Evolutionary conservation across 1,140 invertebrate genomes (phyloP).

Genomic region (Lordiphosa collinella): DNA sequence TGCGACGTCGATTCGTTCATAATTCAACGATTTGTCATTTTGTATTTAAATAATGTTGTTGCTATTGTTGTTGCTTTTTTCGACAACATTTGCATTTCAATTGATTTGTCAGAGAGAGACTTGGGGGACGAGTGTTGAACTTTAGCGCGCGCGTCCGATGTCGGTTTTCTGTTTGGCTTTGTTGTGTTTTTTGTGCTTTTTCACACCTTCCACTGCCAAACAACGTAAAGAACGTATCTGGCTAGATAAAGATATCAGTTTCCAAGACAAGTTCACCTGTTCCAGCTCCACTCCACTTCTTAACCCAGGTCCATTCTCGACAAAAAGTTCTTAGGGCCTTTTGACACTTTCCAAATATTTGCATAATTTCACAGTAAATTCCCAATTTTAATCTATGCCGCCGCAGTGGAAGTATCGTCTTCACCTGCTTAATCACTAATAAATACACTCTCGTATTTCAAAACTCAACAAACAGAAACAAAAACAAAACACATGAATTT

Average conservation of each 20-base stretch:
- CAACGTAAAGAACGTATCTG: constrained; percentile 15
- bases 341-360: constrained; percentile 68
- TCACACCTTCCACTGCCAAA: constrained; percentile 61
- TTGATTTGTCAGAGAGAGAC: constrained; percentile 46
- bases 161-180: background rate
- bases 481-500: constrained; percentile 35
- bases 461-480: constrained; percentile 32
- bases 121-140: constrained; percentile 55
- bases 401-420: background rate
- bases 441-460: constrained; percentile 75
- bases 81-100: constrained; percentile 67
- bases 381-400: constrained; percentile 48
- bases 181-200: constrained; percentile 29
- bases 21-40: constrained; percentile 74
- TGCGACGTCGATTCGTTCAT: constrained; percentile 47
- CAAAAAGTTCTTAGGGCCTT: constrained; percentile 26
- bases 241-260: constrained; percentile 69
- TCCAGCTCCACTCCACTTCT: constrained; percentile 7
- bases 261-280: constrained; percentile 33
- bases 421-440: constrained; percentile 60
- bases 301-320: background rate
- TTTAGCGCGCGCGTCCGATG: constrained; percentile 53
- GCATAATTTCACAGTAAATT: constrained; percentile 76
- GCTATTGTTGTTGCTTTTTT: constrained; percentile 14
- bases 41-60: constrained; percentile 69